Conservation (phyloP, 2,888 invertebrate genomes). For the Gisinianus flammeolus region DNA sequence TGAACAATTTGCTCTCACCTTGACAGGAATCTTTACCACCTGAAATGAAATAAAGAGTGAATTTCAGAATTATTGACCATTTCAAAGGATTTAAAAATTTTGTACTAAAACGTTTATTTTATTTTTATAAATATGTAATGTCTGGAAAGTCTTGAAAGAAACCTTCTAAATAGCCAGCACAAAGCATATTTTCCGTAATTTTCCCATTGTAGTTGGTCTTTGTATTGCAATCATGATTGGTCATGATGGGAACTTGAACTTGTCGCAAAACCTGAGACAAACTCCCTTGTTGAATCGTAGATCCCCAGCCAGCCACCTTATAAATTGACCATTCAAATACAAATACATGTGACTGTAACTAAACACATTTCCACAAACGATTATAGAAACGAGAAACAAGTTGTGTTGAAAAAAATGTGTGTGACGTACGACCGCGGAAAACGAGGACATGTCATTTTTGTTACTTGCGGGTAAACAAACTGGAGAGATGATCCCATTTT, state of each 20-base stretch:
- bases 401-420: no score
- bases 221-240: constrained; percentile 50
- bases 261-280: constrained; percentile 46
- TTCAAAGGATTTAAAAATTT: no score
- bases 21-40: constrained; percentile 41
- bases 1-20: no score
- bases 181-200: constrained; percentile 21
- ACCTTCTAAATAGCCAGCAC: constrained; percentile 12
- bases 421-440: neutral
- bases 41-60: neutral
- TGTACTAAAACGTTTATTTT: no score
- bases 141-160: no score
- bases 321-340: constrained; percentile 21
- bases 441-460: constrained; percentile 12
- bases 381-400: neutral
- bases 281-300: constrained; percentile 29
- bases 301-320: constrained; percentile 22
- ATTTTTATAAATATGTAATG: no score
- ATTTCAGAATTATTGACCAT: neutral
- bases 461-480: constrained; percentile 38
- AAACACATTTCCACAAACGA: neutral
- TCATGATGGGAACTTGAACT: constrained; percentile 55
- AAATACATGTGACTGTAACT: neutral
- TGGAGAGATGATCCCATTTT: constrained; percentile 9
- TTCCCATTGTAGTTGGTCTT: constrained; percentile 32